These are phyloP conservation scores for Oxytorus armatus DNA, from an alignment of 2,888 invertebrate genomes.

Conservation along the genomic window DNA sequence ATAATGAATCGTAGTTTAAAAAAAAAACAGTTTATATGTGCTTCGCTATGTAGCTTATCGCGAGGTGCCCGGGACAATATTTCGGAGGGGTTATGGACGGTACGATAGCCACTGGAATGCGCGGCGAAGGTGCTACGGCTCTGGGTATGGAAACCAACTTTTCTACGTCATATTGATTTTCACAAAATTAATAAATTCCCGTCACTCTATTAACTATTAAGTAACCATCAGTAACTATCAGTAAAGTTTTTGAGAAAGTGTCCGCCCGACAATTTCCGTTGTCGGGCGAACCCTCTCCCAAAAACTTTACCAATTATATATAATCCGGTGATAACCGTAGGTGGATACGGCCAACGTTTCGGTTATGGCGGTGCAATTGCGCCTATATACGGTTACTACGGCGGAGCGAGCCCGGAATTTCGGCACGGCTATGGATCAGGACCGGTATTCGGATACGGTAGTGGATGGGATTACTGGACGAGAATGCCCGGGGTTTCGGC, in stretches of 20 bases:
- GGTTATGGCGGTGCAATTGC: neutral
- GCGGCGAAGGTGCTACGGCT: neutral
- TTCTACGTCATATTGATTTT: too few species aligned
- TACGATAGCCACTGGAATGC: neutral
- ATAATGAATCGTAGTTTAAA: too few species aligned
- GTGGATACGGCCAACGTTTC: neutral
- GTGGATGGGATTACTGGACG: neutral
- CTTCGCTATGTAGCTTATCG: constrained; percentile 40
- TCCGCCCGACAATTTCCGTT: too few species aligned
- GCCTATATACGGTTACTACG: neutral
- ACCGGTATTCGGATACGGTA: neutral
- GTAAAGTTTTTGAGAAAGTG: too few species aligned
- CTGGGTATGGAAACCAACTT: neutral
- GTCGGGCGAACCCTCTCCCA: too few species aligned
- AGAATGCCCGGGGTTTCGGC: neutral
- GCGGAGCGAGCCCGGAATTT: neutral
- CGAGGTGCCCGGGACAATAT: constrained; percentile 44
- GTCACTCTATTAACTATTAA: too few species aligned
- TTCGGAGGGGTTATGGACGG: constrained; percentile 27
- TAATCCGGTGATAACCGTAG: neutral
- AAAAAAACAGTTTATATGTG: neutral
- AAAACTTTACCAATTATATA: too few species aligned
- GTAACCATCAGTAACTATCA: too few species aligned
- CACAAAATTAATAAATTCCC: too few species aligned
- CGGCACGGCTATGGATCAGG: neutral